Evolutionary conservation across 2,113 vertebrate species (phyloP).

Genomic region (Coptodon rendalli): DNA sequence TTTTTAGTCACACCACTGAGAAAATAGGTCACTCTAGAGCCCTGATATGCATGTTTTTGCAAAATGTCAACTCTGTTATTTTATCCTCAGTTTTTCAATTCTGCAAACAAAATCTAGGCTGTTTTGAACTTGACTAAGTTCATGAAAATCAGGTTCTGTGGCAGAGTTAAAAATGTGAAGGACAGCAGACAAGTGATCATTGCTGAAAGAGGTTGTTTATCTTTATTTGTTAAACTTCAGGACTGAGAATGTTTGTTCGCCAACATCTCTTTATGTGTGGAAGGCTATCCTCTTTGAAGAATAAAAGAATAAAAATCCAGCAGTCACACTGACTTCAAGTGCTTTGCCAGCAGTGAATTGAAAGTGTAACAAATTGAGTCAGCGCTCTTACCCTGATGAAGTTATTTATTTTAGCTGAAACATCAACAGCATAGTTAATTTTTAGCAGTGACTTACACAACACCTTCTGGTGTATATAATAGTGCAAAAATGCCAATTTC

Average conservation of each 20-base stretch:
- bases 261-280: background rate
- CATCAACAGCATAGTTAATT: background rate
- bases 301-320: background rate
- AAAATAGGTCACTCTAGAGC: too few relatives aligned
- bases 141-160: background rate
- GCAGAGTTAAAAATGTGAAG: background rate
- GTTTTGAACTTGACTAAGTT: background rate
- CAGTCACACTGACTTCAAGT: background rate
- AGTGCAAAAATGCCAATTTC: background rate
- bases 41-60: too few relatives aligned
- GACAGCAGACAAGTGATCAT: background rate
- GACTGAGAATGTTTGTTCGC: background rate
- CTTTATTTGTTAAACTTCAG: background rate
- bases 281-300: background rate
- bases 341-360: background rate
- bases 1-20: background rate
- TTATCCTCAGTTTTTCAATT: background rate
- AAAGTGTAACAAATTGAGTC: background rate
- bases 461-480: background rate
- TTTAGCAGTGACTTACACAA: background rate
- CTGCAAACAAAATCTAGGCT: background rate
- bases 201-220: background rate
- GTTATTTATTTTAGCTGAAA: background rate
- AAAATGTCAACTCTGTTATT: too few relatives aligned
- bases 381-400: background rate